These are phyloP conservation scores for Cylindroiulus punctatus DNA, from an alignment of 2,888 invertebrate genomes.

Conservation along the genomic window DNA sequence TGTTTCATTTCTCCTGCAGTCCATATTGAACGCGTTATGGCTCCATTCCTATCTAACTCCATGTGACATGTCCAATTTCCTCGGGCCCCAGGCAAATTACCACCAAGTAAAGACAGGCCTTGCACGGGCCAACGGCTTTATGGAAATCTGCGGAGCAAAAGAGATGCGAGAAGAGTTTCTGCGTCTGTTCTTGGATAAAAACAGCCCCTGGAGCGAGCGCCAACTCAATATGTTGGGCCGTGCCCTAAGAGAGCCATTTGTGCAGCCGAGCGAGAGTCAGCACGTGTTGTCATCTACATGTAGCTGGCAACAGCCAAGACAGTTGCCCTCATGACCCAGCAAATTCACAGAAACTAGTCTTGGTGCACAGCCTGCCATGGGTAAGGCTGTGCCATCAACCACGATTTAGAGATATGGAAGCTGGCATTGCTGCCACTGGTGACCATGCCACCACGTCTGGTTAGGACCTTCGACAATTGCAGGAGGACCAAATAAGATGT, in stretches of 20 bases:
- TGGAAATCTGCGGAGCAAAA: not conserved
- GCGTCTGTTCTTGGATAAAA: not conserved
- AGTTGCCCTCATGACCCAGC: not conserved
- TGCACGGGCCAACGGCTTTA: slow-evolving; percentile 9
- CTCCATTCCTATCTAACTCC: slow-evolving; percentile 8
- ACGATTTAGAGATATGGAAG: not conserved
- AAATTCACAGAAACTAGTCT: not conserved
- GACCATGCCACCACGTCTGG: no score
- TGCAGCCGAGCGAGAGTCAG: not conserved
- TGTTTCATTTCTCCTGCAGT: no score
- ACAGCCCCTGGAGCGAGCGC: not conserved
- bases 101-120: not conserved
- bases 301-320: not conserved
- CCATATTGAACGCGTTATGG: not conserved
- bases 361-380: not conserved
- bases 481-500: no score
- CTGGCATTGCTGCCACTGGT: not conserved
- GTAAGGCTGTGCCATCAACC: not conserved
- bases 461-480: no score
- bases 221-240: not conserved
- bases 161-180: not conserved
- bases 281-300: no score
- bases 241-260: slow-evolving; percentile 18
- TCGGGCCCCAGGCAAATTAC: not conserved
- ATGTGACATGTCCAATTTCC: slow-evolving; percentile 18